A percentile compares a stretch with the other conserved stretches of the same genome.
Conservation (phyloP, 2,888 invertebrate species). For the Dynastes maya region DNA sequence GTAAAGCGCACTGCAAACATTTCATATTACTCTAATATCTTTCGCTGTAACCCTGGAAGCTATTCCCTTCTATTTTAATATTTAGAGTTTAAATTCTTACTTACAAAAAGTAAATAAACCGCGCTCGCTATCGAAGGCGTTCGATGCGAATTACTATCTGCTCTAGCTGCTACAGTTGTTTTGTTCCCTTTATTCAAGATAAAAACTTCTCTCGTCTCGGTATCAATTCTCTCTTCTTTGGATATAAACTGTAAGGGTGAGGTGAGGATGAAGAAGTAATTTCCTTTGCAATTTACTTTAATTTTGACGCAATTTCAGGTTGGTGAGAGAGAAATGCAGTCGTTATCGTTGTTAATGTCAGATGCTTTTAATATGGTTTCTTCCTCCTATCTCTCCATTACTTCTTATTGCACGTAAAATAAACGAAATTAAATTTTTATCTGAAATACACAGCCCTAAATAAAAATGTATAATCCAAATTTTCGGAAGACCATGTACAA, state of each 20-base stretch:
- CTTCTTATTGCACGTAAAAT: too few relatives aligned
- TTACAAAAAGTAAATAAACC: conserved; percentile 25
- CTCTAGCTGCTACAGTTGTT: conserved; percentile 12
- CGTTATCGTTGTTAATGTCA: conserved; percentile 15
- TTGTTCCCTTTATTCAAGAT: conserved; percentile 19
- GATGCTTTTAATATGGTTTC: background rate
- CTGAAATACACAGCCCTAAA: too few relatives aligned
- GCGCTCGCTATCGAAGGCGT: conserved; percentile 13
- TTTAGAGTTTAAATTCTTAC: conserved; percentile 5
- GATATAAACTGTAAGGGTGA: conserved; percentile 10
- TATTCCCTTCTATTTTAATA: conserved; percentile 36
- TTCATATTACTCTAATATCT: background rate
- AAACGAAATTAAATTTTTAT: too few relatives aligned
- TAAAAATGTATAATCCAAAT: too few relatives aligned
- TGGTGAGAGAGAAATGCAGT: background rate
- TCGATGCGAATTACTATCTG: background rate
- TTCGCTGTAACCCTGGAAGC: background rate
- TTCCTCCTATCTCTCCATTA: background rate
- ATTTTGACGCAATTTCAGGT: conserved; percentile 23
- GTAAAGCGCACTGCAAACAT: background rate
- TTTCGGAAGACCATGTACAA: too few relatives aligned
- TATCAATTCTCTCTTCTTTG: conserved; percentile 31
- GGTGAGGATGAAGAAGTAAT: conserved; percentile 38
- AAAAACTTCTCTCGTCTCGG: conserved; percentile 29
- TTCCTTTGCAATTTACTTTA: conserved; percentile 33